These are phyloP conservation scores for Choristoneura rosaceana DNA, from an alignment of 2,888 invertebrate species.

Conservation along the genomic window DNA sequence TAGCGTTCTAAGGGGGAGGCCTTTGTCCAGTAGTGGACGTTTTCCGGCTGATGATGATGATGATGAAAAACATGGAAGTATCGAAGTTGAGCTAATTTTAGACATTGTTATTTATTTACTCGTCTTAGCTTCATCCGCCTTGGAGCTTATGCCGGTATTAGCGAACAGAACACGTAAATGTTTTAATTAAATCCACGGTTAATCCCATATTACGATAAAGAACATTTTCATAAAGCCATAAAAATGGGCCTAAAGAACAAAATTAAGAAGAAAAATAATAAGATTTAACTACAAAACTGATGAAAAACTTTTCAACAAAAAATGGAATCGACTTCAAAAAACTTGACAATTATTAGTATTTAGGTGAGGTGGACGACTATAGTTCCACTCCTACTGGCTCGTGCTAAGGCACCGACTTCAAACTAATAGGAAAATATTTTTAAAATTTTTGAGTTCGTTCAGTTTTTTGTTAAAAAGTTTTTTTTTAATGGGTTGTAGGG, in stretches of 20 bases:
- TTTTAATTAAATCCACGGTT: conserved; percentile 33
- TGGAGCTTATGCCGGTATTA: conserved; percentile 28
- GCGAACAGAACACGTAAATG: conserved; percentile 33
- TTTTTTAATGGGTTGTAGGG: too few relatives aligned
- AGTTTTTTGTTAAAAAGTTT: too few relatives aligned
- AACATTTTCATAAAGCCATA: conserved; percentile 24
- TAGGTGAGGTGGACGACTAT: too few relatives aligned
- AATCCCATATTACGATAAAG: conserved; percentile 15
- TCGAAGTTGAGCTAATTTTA: not conserved
- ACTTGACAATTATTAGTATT: too few relatives aligned
- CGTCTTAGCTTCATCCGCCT: conserved; percentile 21
- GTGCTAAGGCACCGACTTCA: too few relatives aligned
- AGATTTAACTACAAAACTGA: not conserved
- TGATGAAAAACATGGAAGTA: not conserved
- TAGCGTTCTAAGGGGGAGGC: too few relatives aligned
- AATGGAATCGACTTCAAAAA: too few relatives aligned
- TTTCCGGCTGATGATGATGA: too few relatives aligned
- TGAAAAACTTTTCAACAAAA: not conserved
- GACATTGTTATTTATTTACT: conserved; percentile 27
- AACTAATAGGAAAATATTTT: too few relatives aligned
- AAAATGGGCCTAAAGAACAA: conserved; percentile 6
- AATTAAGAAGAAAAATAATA: conserved; percentile 11
- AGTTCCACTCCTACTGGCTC: too few relatives aligned
- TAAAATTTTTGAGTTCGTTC: too few relatives aligned
- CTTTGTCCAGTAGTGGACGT: too few relatives aligned